A percentile compares a stretch with the other conserved stretches of the same genome.
Conservation (phyloP, 1,140 invertebrate genomes). For the Antheraea pernyi region DNA sequence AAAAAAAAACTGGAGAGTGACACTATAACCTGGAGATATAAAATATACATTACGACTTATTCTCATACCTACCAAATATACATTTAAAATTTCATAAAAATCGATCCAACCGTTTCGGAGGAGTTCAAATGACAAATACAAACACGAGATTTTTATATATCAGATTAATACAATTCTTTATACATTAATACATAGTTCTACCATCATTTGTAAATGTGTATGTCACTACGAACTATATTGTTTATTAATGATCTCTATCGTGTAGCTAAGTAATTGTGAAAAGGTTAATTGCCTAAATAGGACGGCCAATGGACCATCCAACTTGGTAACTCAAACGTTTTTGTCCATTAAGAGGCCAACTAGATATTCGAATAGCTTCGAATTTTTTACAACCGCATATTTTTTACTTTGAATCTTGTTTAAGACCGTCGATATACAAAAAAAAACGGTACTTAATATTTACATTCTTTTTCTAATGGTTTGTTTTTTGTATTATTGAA, state of each 20-base stretch:
- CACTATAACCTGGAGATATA: no score
- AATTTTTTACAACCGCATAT: not conserved
- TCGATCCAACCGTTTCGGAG: no score
- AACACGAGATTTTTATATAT: no score
- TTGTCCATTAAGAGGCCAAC: not conserved
- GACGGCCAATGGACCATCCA: not conserved
- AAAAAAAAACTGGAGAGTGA: no score
- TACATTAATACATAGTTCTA: not conserved
- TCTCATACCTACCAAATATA: no score
- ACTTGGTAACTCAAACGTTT: not conserved
- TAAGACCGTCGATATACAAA: not conserved
- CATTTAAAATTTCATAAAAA: no score
- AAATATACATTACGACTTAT: no score
- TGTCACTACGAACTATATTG: not conserved
- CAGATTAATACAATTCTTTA: no score
- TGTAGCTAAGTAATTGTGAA: not conserved
- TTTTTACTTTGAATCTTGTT: not conserved
- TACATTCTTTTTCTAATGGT: not conserved
- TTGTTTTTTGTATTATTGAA: not conserved
- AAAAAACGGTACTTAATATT: not conserved
- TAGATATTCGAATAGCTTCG: not conserved
- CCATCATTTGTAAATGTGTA: not conserved
- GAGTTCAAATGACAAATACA: no score
- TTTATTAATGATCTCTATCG: not conserved
- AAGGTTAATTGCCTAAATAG: not conserved